Percentiles rank a stretch among this genome's conserved stretches.
These are phyloP conservation scores for Fragum sueziense DNA, from an alignment of 2,888 invertebrate species.

Conservation along the genomic window DNA sequence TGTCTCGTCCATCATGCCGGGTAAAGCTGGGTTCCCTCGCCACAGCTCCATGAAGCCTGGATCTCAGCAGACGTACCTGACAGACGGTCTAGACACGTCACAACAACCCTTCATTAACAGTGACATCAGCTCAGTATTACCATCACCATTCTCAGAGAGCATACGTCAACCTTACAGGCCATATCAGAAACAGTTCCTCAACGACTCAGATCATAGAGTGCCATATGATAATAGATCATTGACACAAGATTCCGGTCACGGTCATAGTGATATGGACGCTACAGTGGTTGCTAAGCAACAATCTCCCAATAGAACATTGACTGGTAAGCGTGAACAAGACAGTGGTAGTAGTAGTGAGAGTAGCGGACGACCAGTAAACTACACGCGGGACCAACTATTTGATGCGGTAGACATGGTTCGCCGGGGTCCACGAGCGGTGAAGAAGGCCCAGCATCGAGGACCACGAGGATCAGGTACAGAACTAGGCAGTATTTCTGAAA, in stretches of 20 bases:
- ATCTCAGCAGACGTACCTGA: conserved; percentile 70
- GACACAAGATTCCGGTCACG: conserved; percentile 28
- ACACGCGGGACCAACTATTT: conserved; percentile 74
- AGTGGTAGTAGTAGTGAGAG: conserved; percentile 61
- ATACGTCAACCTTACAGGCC: conserved; percentile 47
- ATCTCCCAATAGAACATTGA: conserved; percentile 45
- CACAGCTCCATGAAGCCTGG: conserved; percentile 78
- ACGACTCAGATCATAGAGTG: conserved; percentile 43
- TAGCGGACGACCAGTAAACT: conserved; percentile 66
- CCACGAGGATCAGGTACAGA: conserved; percentile 54
- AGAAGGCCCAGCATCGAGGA: conserved; percentile 33
- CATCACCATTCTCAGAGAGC: conserved; percentile 62
- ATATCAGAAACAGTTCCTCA: conserved; percentile 50
- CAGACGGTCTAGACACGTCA: conserved; percentile 59
- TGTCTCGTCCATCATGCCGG: conserved; percentile 49
- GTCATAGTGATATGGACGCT: conserved; percentile 51
- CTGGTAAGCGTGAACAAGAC: conserved; percentile 38
- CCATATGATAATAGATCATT: conserved; percentile 47
- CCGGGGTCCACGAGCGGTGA: conserved; percentile 59
- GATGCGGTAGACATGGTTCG: conserved; percentile 71
- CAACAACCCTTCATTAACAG: conserved; percentile 62
- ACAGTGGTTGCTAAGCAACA: conserved; percentile 55
- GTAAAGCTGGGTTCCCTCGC: conserved; percentile 70
- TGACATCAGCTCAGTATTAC: conserved; percentile 77
- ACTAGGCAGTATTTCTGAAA: conserved; percentile 51